Conservation (phyloP, 2,113 vertebrate genomes). For the Forbesichthys papilliferus region DNA sequence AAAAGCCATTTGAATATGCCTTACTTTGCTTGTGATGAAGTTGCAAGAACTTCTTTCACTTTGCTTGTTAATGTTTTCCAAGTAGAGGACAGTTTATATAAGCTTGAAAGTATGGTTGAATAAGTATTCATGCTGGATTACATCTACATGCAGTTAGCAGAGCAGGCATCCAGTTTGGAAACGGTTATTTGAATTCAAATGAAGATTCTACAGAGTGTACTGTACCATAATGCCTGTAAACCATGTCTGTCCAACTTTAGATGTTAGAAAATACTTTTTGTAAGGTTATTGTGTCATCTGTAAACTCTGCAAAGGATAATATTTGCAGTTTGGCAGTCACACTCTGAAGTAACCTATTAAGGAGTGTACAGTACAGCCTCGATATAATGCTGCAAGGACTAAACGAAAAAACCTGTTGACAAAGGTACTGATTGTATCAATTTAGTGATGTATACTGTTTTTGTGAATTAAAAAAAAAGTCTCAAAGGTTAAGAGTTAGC, state of each 20-base stretch:
- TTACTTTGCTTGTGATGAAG: neutral
- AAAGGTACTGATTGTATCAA: constrained; percentile 20
- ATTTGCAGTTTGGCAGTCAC: constrained; percentile 65
- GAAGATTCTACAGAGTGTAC: neutral
- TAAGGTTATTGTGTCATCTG: constrained; percentile 48
- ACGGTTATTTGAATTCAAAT: constrained; percentile 29
- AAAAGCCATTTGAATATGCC: neutral
- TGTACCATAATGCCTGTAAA: constrained; percentile 51
- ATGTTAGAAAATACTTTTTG: constrained; percentile 41
- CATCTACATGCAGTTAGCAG: constrained; percentile 31
- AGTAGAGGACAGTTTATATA: constrained; percentile 1
- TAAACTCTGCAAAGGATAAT: constrained; percentile 60
- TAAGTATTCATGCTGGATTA: constrained; percentile 26
- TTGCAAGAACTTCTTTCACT: neutral
- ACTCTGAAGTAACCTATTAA: constrained; percentile 36
- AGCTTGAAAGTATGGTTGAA: neutral
- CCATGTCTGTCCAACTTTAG: constrained; percentile 21
- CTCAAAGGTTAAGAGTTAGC: constrained; percentile 41
- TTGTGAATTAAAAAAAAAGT: constrained; percentile 29
- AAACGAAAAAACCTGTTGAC: constrained; percentile 36
- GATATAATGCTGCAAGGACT: constrained; percentile 21
- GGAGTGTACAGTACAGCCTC: neutral
- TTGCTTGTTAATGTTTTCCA: constrained; percentile 1
- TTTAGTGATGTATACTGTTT: constrained; percentile 30
- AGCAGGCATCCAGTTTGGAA: constrained; percentile 15